Base-by-base conservation (phyloP, 2,113 vertebrate genomes). In the Crotophaga sulcirostris region DNA sequence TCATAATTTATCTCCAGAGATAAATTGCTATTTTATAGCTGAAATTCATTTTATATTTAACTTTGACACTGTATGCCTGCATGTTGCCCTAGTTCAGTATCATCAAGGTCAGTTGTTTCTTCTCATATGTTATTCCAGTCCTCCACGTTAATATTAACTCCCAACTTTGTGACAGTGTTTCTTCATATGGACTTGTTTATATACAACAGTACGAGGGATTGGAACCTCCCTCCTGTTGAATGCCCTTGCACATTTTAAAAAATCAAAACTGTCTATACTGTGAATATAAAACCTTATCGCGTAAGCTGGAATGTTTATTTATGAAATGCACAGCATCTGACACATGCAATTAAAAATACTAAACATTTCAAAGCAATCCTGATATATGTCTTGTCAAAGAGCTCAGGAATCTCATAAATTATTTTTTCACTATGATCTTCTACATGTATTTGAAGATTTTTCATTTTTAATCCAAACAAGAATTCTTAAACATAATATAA, bases 381-480 rank as follows among this genome's bases (percentile, higher is more conserved):
- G 16, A 63, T 77, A 64, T 20, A 73, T 40, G 26, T 74, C 45
- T 80, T 52, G 45, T 83, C 84, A 88, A 86, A 92, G 84, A 86
- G 14, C 24, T 86, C 59, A 69, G 20, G 91, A 88, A 56, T 26
- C 13, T 66, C 24, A 12, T 68, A 84, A 95, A 94, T 89, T 89
- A 87, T 44, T 85, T 93, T 90, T 93, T 91, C 52, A 49, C 60
- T 88, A 14, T 90, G 42, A 93, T 94, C 70, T 83, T 94, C 36
- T 90, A 52, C 5, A 47, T 19, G 82, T 88, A 59, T 91, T 85
- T 96, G 67, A 95, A 80, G 44, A 58, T 51, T 85, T 40, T 68
- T 91, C 13, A 76, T 89, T 94, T 94, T 70, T 86, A 92, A 88
- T 90, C 67, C 11, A 63, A 86, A 38, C 8, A 86, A 77, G 82